Evolutionary conservation across 2,888 invertebrate genomes (phyloP).

Genomic region (Amphipyra tragopoginis): DNA sequence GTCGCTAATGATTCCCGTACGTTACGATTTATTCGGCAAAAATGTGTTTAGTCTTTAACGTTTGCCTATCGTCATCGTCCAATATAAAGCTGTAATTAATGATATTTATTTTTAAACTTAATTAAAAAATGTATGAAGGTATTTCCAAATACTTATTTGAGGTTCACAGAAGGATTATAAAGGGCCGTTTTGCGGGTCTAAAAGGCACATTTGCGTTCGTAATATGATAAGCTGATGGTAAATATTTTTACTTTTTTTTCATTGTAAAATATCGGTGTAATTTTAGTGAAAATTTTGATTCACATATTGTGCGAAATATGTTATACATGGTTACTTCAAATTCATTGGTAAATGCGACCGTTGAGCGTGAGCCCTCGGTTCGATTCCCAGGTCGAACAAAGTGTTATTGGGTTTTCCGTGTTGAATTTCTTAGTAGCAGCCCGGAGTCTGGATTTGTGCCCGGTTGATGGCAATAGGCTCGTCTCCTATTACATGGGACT

Average conservation of each 20-base stretch:
- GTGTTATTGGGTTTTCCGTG: too few relatives aligned
- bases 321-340: too few relatives aligned
- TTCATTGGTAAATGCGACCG: too few relatives aligned
- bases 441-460: too few relatives aligned
- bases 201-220: not conserved
- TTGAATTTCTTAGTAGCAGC: too few relatives aligned
- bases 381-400: too few relatives aligned
- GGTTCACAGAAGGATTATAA: not conserved
- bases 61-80: not conserved
- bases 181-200: not conserved
- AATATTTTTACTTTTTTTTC: not conserved
- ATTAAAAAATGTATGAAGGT: not conserved
- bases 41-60: not conserved
- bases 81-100: not conserved
- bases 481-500: too few relatives aligned
- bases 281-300: not conserved
- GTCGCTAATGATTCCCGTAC: too few relatives aligned
- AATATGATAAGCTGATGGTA: not conserved
- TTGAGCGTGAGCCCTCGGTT: too few relatives aligned
- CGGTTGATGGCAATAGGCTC: too few relatives aligned
- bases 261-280: not conserved
- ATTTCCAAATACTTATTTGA: not conserved
- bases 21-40: not conserved
- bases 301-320: too few relatives aligned
- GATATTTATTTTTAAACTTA: not conserved